Evolutionary conservation across 2,797 vertebrate species (phyloP), one percentile per base, ranked within the genome.

Genomic region (Glossophaga mutica): DNA sequence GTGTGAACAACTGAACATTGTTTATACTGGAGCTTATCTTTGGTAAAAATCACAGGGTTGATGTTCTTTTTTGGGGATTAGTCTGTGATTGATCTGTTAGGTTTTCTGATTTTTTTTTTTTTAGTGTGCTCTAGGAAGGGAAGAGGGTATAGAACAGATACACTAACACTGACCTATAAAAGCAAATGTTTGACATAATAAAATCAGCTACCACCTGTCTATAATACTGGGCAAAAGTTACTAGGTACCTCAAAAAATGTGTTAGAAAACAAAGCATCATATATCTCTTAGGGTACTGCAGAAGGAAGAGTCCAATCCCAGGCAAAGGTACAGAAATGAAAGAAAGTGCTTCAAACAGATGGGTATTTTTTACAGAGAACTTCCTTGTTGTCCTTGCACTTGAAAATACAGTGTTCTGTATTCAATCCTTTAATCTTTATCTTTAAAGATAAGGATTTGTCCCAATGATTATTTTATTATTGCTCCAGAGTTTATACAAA

Each of bases 401-500:
- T 96, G 93, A 97, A 97, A 96, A 96, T 96, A 92, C 42, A 83
- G 68, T 88, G 74, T 94, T 71, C 44, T 90, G 29, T 68, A 91
- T 96, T 77, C 74, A 84, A 94, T 82, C 88, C 92, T 94, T 95
- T 94, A 78, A 94, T 96, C 84, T 32, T 97, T 97, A 97, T 97
- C 96, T 95, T 91, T 89, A 74, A 87, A 97, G 97, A 97, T 96
- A 98, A 96, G 87, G n/a, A 87, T 94, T 96, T 95, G 42, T 55
- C 74, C 73, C 39, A 77, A 62, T 87, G 94, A 96, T 93, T 89
- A 77, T 93, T 97, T 97, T 97, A 95, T 97, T 97, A 91, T 91
- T 96, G 86, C 92, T 94, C 65, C 79, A 96, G 97, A 96, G 95
- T 79, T 93, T 92, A 92, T 55, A 76, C 85, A 97, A 95, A 95